A percentile compares a stretch with the other conserved stretches of the same genome.
phyloP scores from a whole-genome alignment of 2,888 invertebrate species.

The Mesorhabditis belari region DNA sequence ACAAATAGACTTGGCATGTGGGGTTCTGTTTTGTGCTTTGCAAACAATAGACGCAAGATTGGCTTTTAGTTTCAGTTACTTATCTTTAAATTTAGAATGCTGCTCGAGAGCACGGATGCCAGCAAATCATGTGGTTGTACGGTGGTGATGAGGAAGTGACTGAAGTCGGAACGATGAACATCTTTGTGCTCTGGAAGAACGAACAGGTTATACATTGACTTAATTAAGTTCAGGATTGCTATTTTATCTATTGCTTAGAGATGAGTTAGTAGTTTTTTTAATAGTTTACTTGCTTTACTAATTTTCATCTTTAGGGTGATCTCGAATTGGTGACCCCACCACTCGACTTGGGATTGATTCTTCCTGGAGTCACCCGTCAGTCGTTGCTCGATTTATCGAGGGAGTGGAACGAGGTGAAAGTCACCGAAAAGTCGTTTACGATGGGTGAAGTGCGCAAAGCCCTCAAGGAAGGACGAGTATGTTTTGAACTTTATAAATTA shows the following conservation, averaged over 20 bases:
- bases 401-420: slow-evolving; percentile 74
- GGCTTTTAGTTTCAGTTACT: not conserved
- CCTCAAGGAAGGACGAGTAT: slow-evolving; percentile 74
- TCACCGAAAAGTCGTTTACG: slow-evolving; percentile 72
- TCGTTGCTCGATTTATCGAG: slow-evolving; percentile 74
- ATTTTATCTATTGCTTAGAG: too few species aligned
- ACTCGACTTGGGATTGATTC: slow-evolving; percentile 73
- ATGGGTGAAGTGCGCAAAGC: slow-evolving; percentile 74
- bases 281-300: too few species aligned
- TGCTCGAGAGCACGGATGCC: slow-evolving; percentile 58
- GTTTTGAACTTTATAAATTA: slow-evolving; percentile 48
- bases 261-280: not conserved
- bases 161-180: slow-evolving; percentile 97
- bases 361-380: slow-evolving; percentile 85
- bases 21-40: too few species aligned
- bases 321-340: slow-evolving; percentile 86
- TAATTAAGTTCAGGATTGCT: too few species aligned
- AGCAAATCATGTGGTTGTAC: slow-evolving; percentile 89
- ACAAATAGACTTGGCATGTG: too few species aligned
- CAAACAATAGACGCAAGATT: too few species aligned
- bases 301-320: slow-evolving; percentile 62
- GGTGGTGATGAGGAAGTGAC: slow-evolving; percentile 88
- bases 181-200: slow-evolving; percentile 79
- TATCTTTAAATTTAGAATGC: not conserved
- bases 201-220: slow-evolving; percentile 78